Base-by-base conservation (phyloP, 2,888 invertebrate genomes). In the Flexamia atlantica region DNA sequence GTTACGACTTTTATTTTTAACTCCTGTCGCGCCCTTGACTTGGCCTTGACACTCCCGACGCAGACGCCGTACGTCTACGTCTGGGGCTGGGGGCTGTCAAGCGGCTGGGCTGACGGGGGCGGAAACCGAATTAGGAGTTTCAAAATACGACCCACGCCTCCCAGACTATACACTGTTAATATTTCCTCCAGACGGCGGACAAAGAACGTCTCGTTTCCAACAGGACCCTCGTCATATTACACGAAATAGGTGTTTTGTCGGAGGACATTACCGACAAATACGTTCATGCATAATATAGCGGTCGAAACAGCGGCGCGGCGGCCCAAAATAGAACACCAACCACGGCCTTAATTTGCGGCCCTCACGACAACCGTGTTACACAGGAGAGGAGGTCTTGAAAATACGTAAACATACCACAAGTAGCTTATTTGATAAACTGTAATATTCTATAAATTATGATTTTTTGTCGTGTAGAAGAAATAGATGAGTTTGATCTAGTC, bases 251-350 rank as follows among this genome's bases (percentile, higher is more conserved):
- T 23, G 23, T 46, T 46, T 57, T 12, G n/a, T n/a, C 12, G 57
- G 57, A 20, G 57, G 2, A 10, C 57, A 17, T 57, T 57, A 57
- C 23, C 1, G 7, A 17, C 30, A 28, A 64, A 64, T 28, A 17
- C 12, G 57, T 57, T 57, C 64, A 64, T 64, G 64, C 28, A 64
- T 64, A 64, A 64, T 64, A 64, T 30, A 64, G 64, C 23, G 53
- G 23, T 23, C 53, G 10, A 20, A 46, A 46, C 46, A 46, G 17
- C 12, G 46, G 46, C 2, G 12, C 12, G 53, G 4, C 46, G 46
- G 46, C 9, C 23, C 23, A 57, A 20, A 28, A 64, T 64, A 17
- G 64, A 64, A 64, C 64, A 64, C 5, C 30, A 30, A 64, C 5
- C 30, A 30, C 30, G 25, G 28, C 4, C 20, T 53, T 53, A 53